These are phyloP conservation scores for Malacoraja senta DNA, from an alignment of 2,797 vertebrate genomes.

Conservation along the genomic window DNA sequence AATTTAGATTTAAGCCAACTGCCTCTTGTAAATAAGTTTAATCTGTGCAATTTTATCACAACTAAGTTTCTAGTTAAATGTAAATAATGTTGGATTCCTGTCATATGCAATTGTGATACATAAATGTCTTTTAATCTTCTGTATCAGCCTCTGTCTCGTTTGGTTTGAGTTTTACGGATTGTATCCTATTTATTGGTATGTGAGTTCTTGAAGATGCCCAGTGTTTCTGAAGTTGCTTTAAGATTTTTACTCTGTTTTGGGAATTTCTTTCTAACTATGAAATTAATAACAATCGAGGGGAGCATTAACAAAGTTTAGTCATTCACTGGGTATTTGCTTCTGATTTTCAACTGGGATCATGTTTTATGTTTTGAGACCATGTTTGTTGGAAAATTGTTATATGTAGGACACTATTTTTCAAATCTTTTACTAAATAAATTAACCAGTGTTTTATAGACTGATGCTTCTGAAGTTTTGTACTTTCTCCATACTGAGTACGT, in stretches of 20 bases:
- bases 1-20: constrained; percentile 11
- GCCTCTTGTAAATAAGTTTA: constrained; percentile 26
- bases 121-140: constrained; percentile 12
- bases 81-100: background rate
- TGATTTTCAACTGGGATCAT: constrained; percentile 18
- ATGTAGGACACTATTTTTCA: constrained; percentile 37
- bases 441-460: constrained; percentile 20
- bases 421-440: constrained; percentile 39
- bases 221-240: background rate
- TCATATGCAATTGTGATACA: background rate
- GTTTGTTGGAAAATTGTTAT: constrained; percentile 16
- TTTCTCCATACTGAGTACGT: background rate
- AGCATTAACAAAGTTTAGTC: background rate
- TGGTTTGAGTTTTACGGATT: background rate
- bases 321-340: background rate
- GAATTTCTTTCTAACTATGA: background rate
- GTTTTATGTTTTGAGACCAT: constrained; percentile 21
- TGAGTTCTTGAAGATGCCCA: background rate
- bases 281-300: background rate
- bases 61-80: constrained; percentile 8
- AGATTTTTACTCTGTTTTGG: background rate
- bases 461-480: background rate
- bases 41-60: constrained; percentile 29
- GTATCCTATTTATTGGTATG: background rate
- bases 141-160: background rate